Evolutionary conservation across 2,888 invertebrate species (phyloP).

Genomic region (Deroplatys truncata): DNA sequence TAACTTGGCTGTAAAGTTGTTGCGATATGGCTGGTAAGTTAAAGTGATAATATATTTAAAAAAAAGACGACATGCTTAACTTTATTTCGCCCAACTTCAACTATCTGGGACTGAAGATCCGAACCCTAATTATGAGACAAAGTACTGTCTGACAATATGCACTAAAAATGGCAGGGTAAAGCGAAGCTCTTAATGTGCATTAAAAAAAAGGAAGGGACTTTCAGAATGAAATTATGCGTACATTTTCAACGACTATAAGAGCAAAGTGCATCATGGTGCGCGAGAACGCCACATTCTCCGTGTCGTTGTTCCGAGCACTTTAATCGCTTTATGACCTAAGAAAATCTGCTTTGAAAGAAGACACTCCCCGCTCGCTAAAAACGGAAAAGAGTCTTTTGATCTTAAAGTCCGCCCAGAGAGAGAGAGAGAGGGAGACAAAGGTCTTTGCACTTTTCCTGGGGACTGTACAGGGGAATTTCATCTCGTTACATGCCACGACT

Average conservation of each 20-base stretch:
- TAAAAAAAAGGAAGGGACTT: background rate
- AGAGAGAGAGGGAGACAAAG: background rate
- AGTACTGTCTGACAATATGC: no score
- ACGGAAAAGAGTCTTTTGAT: background rate
- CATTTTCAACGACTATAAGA: background rate
- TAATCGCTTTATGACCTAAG: background rate
- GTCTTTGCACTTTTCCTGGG: background rate
- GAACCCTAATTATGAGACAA: no score
- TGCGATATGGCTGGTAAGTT: no score
- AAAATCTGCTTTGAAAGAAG: background rate
- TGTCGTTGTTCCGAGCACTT: background rate
- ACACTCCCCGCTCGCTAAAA: background rate
- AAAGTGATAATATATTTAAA: no score
- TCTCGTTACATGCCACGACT: background rate
- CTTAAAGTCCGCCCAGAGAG: background rate
- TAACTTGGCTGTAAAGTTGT: no score
- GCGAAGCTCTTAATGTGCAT: background rate
- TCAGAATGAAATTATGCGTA: background rate
- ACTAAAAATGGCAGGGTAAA: no score
- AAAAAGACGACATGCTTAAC: no score
- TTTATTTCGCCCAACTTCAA: no score
- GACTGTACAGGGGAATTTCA: constrained; percentile 4
- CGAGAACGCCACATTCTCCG: background rate
- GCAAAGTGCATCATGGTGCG: background rate
- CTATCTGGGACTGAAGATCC: no score